These are phyloP conservation scores for Drosophila pseudotalamancana DNA, from an alignment of 2,888 invertebrate species.

Conservation along the genomic window DNA sequence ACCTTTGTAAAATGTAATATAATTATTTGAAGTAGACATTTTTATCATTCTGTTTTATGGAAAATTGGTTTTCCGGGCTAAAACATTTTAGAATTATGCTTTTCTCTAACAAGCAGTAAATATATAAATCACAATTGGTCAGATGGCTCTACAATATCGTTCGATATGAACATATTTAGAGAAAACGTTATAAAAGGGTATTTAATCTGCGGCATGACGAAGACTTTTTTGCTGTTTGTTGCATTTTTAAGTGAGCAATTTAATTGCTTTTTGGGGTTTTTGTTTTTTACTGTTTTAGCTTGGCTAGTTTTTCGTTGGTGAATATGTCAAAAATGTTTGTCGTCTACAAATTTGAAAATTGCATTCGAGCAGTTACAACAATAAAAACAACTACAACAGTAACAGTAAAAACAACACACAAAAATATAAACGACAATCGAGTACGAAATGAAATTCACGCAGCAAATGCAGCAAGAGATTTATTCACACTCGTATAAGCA, in stretches of 20 bases:
- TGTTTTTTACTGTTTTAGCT: slow-evolving; percentile 51
- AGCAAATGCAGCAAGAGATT: slow-evolving; percentile 43
- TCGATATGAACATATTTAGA: too few relatives aligned
- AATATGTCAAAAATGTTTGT: slow-evolving; percentile 69
- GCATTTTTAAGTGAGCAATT: slow-evolving; percentile 69
- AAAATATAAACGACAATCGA: slow-evolving; percentile 38
- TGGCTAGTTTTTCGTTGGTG: slow-evolving; percentile 37
- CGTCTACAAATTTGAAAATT: slow-evolving; percentile 56
- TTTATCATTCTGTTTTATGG: neutral
- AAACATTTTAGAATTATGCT: too few relatives aligned
- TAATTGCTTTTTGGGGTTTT: slow-evolving; percentile 75
- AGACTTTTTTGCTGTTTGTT: slow-evolving; percentile 24
- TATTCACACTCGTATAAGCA: slow-evolving; percentile 11
- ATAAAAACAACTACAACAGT: slow-evolving; percentile 1
- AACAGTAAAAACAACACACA: slow-evolving; percentile 21
- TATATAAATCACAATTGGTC: too few relatives aligned
- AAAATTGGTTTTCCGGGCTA: too few relatives aligned
- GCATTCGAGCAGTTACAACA: slow-evolving; percentile 25
- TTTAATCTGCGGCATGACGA: neutral
- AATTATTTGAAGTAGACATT: too few relatives aligned
- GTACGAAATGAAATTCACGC: slow-evolving; percentile 57
- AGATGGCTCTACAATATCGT: too few relatives aligned
- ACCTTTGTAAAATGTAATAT: too few relatives aligned
- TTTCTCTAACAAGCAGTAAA: too few relatives aligned
- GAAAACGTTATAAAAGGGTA: too few relatives aligned